Base-by-base conservation (phyloP, 1,140 invertebrate genomes). In the Diorhabda elongata region DNA sequence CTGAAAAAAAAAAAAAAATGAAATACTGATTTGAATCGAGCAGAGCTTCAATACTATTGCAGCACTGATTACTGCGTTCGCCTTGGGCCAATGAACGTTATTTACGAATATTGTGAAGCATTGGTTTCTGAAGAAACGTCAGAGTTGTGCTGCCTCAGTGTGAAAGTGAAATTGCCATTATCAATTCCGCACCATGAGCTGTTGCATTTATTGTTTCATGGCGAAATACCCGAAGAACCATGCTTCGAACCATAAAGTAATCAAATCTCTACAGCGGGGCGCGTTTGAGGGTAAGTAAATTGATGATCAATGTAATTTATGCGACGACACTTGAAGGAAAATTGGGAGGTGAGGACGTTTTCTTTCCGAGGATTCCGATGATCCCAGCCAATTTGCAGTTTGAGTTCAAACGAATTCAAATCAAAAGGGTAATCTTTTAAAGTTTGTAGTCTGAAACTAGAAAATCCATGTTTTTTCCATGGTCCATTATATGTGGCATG, bases 261-360 rank as follows among this genome's bases (percentile, higher is more conserved):
- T 76, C 81, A 68, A 74, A 72, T 69, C 77, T 84, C 42, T 84
- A 78, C 73, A 84, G 82, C 73, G 81, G 81, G 42, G 84, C 83
- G 66, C 47, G 81, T 74, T 74, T 84, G 44, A 66, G 56, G 44
- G 75, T 83, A 58, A 80, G 77, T 77, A 80, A 77, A 72, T 72
- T 82, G 64, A 79, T 81, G 52, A 56, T 56, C 2, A 56, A 56
- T 44, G 70, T 82, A 8, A 72, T 84, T n/a, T 71, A 81, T 72
- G 81, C 76, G 26, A 84, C 0, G 84, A 87, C 3, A 87, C 87
- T 74, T 86, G 87, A 77, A 71, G 82, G 4, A 86, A 88, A 78
- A 84, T 86, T 8, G 84, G 86, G 75, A 76, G 78, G 42, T 75
- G 79, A 71, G 61, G 74, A 68, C 59, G 74, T 78, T 64, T 64